phyloP scores from a whole-genome alignment of 2,113 vertebrate genomes.

The Chitala chitala region DNA sequence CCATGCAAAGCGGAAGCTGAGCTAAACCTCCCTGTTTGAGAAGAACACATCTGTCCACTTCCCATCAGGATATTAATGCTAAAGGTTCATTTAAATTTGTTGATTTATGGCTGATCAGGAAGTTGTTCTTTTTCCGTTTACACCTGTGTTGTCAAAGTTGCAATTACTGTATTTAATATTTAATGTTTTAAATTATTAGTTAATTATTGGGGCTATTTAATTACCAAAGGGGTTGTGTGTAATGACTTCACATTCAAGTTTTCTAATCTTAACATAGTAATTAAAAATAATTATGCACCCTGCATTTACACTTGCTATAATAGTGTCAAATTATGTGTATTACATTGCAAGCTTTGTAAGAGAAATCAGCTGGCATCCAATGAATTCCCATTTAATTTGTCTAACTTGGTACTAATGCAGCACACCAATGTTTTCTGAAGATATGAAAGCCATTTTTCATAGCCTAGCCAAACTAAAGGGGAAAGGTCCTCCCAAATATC shows the following conservation, averaged over 20 bases:
- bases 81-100: background rate
- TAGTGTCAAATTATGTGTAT: background rate
- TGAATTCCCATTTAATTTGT: background rate
- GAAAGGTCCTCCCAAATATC: constrained; percentile 5
- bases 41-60: background rate
- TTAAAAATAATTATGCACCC: background rate
- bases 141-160: background rate
- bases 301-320: background rate
- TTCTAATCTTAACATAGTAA: background rate
- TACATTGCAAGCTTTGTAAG: background rate
- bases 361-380: background rate
- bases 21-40: background rate
- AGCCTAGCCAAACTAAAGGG: background rate
- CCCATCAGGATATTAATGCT: background rate
- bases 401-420: background rate
- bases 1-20: background rate
- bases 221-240: background rate
- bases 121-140: background rate
- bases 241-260: background rate
- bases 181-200: constrained; percentile 9
- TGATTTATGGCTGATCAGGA: background rate
- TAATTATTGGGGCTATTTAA: constrained; percentile 3
- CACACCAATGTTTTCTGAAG: background rate
- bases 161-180: constrained; percentile 1
- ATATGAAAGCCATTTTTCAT: constrained; percentile 14